Evolutionary conservation across 2,888 invertebrate species (phyloP).

Genomic region (Nycteola revayana): DNA sequence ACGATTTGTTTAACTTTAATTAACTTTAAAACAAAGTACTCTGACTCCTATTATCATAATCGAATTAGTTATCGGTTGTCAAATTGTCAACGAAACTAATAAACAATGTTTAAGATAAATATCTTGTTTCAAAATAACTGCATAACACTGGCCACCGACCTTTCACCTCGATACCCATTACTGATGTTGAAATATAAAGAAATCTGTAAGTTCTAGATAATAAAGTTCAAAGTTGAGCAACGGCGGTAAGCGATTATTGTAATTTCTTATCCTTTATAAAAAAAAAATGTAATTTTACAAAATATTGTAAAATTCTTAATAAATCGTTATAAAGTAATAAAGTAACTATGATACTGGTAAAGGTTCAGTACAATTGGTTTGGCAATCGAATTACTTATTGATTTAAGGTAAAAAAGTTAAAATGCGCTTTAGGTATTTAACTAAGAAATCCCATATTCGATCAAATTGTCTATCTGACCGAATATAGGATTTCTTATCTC

Average conservation of each 20-base stretch:
- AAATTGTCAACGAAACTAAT: slow-evolving; percentile 38
- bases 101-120: slow-evolving; percentile 42
- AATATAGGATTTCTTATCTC: too few species aligned
- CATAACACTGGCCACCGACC: slow-evolving; percentile 39
- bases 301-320: slow-evolving; percentile 45
- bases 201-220: neutral
- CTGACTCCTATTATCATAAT: slow-evolving; percentile 37
- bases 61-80: slow-evolving; percentile 46
- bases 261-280: slow-evolving; percentile 39
- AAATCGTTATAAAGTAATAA: too few species aligned
- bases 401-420: too few species aligned
- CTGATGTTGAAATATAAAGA: neutral
- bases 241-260: slow-evolving; percentile 18
- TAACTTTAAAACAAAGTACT: slow-evolving; percentile 27
- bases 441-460: too few species aligned
- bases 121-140: slow-evolving; percentile 44
- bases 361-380: too few species aligned
- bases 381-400: too few species aligned
- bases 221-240: slow-evolving; percentile 20
- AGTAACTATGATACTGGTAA: too few species aligned
- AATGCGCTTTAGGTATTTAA: too few species aligned
- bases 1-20: slow-evolving; percentile 35
- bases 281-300: slow-evolving; percentile 42
- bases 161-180: slow-evolving; percentile 14
- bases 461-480: too few species aligned